Evolutionary conservation across 2,888 invertebrate genomes (phyloP).

Genomic region (Salticus scenicus): DNA sequence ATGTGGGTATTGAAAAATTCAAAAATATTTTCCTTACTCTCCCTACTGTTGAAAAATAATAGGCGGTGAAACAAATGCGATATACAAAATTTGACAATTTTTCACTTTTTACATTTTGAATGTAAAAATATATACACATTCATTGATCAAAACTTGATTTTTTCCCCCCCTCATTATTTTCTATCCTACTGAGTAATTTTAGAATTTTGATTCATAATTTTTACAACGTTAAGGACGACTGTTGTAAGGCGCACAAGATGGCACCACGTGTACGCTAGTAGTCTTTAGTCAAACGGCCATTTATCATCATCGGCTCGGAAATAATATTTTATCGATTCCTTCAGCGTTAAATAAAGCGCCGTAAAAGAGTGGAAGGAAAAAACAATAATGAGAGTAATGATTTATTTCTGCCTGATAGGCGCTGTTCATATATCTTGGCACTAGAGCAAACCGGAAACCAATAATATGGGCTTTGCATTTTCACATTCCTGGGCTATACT

Average conservation of each 20-base stretch:
- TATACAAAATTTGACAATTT: too few species aligned
- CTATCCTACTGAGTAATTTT: too few species aligned
- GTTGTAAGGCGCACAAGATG: conserved; percentile 61
- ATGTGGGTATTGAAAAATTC: too few species aligned
- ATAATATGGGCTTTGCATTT: conserved; percentile 63
- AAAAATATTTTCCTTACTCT: too few species aligned
- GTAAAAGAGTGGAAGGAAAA: conserved; percentile 62
- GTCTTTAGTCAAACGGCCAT: conserved; percentile 46
- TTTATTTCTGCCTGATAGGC: conserved; percentile 68
- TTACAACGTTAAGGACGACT: too few species aligned
- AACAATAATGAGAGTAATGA: conserved; percentile 65
- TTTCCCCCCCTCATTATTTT: too few species aligned
- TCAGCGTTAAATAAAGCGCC: conserved; percentile 66
- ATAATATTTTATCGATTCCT: conserved; percentile 68
- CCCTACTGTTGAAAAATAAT: too few species aligned
- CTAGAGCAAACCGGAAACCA: conserved; percentile 45
- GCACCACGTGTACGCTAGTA: conserved; percentile 59
- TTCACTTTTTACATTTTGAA: too few species aligned
- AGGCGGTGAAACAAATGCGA: too few species aligned
- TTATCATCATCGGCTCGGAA: conserved; percentile 64
- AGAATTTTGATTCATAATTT: too few species aligned
- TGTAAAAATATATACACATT: too few species aligned
- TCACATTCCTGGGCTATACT: conserved; percentile 35
- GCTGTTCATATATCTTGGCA: conserved; percentile 55
- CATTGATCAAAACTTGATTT: too few species aligned